Percentiles rank a stretch among this genome's conserved stretches.
These are phyloP conservation scores for Callaeas wilsoni DNA, from an alignment of 2,113 vertebrate genomes.

Conservation along the genomic window DNA sequence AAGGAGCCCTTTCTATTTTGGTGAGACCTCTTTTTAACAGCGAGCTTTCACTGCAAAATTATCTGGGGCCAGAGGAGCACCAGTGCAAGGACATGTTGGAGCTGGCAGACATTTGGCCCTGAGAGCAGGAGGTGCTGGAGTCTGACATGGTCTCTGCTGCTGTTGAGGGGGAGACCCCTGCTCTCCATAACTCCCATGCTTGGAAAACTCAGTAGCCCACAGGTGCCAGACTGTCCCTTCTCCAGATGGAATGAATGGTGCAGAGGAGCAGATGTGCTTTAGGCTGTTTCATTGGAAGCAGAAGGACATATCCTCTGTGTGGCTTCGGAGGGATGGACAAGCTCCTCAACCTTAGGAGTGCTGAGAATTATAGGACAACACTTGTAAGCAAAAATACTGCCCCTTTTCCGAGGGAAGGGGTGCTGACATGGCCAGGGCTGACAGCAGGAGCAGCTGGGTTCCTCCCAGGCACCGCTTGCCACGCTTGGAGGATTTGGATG, in stretches of 20 bases:
- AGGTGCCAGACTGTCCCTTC: background rate
- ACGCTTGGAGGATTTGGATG: background rate
- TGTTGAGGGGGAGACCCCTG: background rate
- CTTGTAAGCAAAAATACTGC: background rate
- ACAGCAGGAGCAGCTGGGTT: background rate
- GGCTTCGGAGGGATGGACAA: background rate
- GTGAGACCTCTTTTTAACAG: background rate
- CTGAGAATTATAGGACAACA: background rate
- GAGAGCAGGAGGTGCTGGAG: background rate
- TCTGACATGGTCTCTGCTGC: background rate
- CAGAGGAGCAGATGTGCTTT: background rate
- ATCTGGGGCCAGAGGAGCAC: background rate
- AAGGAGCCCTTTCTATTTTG: background rate
- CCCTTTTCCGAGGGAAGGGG: background rate
- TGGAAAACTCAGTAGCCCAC: background rate
- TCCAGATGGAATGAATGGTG: background rate
- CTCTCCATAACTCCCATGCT: background rate
- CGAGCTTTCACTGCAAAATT: background rate
- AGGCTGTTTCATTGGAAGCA: background rate
- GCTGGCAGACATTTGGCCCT: background rate
- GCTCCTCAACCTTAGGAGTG: background rate
- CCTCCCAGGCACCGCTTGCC: background rate
- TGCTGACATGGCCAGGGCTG: background rate
- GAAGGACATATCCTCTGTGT: background rate
- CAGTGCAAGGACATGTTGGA: background rate